Evolutionary conservation across 1,140 invertebrate genomes (phyloP).

Genomic region (Proales similis): DNA sequence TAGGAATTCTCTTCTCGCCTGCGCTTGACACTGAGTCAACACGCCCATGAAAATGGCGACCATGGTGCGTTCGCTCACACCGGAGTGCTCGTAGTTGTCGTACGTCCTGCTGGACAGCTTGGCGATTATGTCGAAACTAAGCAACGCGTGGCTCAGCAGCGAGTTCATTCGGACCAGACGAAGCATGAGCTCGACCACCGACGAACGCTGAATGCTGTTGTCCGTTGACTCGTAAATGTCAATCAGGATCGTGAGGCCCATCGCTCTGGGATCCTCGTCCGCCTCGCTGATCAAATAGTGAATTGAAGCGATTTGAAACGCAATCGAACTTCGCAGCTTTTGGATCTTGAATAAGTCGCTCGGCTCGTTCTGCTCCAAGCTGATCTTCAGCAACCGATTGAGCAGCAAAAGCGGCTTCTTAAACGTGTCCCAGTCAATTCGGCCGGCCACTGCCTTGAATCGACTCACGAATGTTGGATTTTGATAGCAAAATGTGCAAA

Average conservation of each 20-base stretch:
- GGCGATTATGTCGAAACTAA: no score
- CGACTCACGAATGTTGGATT: constrained; percentile 19
- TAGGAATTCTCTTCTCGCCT: constrained; percentile 17
- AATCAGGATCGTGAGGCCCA: constrained; percentile 19
- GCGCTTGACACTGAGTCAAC: constrained; percentile 11
- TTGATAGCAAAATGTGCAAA: constrained; percentile 7
- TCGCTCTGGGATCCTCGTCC: constrained; percentile 18
- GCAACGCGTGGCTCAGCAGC: no score
- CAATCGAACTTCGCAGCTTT: constrained; percentile 12
- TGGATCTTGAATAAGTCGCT: constrained; percentile 1
- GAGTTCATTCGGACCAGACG: no score
- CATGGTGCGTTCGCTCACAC: constrained; percentile 4
- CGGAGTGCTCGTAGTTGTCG: no score
- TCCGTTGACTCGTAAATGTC: no score
- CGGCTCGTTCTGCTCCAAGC: neutral
- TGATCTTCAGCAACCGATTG: no score
- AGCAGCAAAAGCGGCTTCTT: no score
- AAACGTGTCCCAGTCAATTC: constrained; percentile 29
- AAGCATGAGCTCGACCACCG: no score
- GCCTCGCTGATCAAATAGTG: constrained; percentile 24
- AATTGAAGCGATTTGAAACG: neutral
- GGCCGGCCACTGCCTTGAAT: neutral
- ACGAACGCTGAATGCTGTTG: no score
- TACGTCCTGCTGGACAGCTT: no score
- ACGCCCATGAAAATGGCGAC: constrained; percentile 18